Conservation (phyloP, 2,888 invertebrate genomes). For the Meta bourneti region DNA sequence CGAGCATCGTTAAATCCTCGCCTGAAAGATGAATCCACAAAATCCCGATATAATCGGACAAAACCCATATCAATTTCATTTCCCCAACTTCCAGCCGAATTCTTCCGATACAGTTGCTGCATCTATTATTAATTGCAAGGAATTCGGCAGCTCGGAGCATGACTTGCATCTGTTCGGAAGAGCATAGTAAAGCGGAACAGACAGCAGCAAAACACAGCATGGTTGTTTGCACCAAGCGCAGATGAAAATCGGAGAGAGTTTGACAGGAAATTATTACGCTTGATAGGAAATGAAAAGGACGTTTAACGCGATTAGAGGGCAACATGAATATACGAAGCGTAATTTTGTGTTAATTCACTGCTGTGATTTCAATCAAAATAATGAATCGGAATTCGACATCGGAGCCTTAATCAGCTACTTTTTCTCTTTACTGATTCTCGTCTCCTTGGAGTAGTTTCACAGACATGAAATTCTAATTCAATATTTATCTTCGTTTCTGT, state of each 20-base stretch:
- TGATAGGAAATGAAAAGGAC: conserved; percentile 46
- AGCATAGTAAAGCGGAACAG: background rate
- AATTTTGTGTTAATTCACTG: background rate
- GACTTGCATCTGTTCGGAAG: background rate
- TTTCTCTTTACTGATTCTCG: background rate
- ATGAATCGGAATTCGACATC: background rate
- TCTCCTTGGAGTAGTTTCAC: background rate
- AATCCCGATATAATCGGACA: background rate
- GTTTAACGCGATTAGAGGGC: background rate
- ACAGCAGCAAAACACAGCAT: background rate
- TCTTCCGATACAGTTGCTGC: background rate
- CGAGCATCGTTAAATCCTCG: no score
- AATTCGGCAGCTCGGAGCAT: background rate
- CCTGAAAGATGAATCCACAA: background rate
- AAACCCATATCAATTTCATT: background rate
- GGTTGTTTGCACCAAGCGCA: background rate
- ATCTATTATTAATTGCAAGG: background rate
- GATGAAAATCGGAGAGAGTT: background rate
- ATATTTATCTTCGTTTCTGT: background rate
- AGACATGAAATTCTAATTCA: background rate
- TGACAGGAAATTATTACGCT: conserved; percentile 47
- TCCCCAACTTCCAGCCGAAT: background rate
- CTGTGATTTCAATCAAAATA: background rate
- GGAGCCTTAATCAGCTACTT: background rate
- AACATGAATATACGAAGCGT: no score